A percentile compares a stretch with the other conserved stretches of the same genome.
These are phyloP conservation scores for Berghia stephanieae DNA, from an alignment of 1,140 invertebrate species.

Conservation along the genomic window DNA sequence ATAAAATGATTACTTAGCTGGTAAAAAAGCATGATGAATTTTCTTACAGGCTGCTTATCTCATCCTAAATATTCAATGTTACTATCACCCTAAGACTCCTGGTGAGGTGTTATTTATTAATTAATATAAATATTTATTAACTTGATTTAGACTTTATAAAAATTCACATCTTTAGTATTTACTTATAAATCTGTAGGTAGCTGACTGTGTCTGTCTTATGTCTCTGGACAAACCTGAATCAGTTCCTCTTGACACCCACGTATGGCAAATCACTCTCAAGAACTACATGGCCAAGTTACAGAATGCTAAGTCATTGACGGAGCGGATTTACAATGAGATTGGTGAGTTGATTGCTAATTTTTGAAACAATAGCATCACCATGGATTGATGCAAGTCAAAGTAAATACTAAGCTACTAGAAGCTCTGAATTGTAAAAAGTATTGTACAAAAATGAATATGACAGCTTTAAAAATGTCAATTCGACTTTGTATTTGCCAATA, in stretches of 20 bases:
- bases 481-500: neutral
- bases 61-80: too few species aligned
- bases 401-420: too few species aligned
- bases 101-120: neutral
- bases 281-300: slow-evolving; percentile 84
- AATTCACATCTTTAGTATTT: neutral
- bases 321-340: slow-evolving; percentile 86
- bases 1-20: too few species aligned
- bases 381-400: neutral
- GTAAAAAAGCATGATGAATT: too few species aligned
- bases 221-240: slow-evolving; percentile 88
- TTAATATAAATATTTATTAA: neutral
- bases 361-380: neutral
- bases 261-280: slow-evolving; percentile 87
- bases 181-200: slow-evolving; percentile 74
- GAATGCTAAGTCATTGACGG: slow-evolving; percentile 82
- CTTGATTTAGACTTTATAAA: neutral
- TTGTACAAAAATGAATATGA: too few species aligned
- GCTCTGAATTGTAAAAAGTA: too few species aligned
- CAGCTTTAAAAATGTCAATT: neutral
- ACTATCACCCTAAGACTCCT: neutral
- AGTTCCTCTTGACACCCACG: slow-evolving; percentile 96
- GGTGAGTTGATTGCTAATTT: slow-evolving; percentile 63
- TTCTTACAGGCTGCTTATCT: too few species aligned
- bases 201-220: slow-evolving; percentile 99